Conservation (phyloP, 2,888 invertebrate species). For the Lithophane ornitopus region DNA sequence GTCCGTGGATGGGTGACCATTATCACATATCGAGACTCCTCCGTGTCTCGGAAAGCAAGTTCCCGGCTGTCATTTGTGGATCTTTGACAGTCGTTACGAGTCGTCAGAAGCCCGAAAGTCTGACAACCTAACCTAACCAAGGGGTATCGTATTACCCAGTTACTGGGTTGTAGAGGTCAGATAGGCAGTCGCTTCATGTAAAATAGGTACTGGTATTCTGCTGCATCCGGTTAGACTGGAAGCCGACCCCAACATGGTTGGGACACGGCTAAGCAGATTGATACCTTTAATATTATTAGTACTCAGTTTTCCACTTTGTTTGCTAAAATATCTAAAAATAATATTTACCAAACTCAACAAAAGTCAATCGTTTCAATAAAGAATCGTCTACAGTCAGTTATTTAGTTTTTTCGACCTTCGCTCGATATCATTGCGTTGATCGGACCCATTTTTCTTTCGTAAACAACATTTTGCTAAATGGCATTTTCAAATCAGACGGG, state of each 20-base stretch:
- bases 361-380: constrained; percentile 26
- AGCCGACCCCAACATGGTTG: not conserved
- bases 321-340: not conserved
- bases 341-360: constrained; percentile 18
- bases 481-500: not conserved
- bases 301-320: not conserved
- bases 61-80: not conserved
- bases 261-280: not conserved
- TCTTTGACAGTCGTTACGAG: not conserved
- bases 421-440: constrained; percentile 30
- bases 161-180: no score
- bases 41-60: no score
- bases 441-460: constrained; percentile 7
- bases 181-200: not conserved
- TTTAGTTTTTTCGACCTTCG: constrained; percentile 39
- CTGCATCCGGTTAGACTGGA: not conserved
- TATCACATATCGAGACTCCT: no score
- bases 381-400: constrained; percentile 2
- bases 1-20: no score
- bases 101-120: not conserved
- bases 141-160: not conserved
- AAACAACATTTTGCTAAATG: constrained; percentile 34
- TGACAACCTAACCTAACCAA: not conserved
- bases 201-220: not conserved
- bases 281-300: not conserved